A percentile compares a stretch with the other conserved stretches of the same genome.
Evolutionary conservation across 2,797 vertebrate species (phyloP).

Genomic region (Erethizon dorsatum): DNA sequence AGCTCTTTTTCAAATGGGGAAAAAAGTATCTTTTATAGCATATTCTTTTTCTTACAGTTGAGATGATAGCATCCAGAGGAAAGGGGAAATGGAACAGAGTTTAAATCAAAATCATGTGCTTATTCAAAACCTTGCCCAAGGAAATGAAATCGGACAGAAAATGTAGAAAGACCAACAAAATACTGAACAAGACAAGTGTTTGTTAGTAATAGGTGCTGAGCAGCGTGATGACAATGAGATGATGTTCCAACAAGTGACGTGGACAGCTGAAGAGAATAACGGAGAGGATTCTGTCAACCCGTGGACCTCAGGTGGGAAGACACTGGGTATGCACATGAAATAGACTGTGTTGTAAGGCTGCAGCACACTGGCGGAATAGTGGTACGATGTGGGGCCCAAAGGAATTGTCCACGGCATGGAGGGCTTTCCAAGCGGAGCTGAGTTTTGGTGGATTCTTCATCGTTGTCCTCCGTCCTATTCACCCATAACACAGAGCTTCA

Average conservation of each 20-base stretch:
- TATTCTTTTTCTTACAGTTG: background rate
- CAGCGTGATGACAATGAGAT: background rate
- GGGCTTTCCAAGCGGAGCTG: background rate
- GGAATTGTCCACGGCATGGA: background rate
- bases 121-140: background rate
- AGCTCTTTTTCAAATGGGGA: background rate
- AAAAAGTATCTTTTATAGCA: background rate
- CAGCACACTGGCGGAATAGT: accelerated
- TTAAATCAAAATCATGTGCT: slow-evolving; percentile 31
- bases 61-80: background rate
- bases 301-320: background rate
- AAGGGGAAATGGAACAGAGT: background rate
- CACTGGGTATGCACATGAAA: background rate
- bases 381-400: background rate
- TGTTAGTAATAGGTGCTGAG: background rate
- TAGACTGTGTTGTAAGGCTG: background rate
- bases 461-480: background rate
- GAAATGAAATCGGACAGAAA: background rate
- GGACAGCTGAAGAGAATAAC: background rate
- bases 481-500: background rate
- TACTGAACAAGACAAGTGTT: background rate
- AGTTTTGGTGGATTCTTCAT: background rate
- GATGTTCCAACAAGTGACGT: background rate
- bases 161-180: slow-evolving; percentile 13
- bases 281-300: background rate